A percentile compares a stretch with the other conserved stretches of the same genome.
Evolutionary conservation across 2,113 vertebrate genomes (phyloP).

Genomic region (Periophthalmus modestus): DNA sequence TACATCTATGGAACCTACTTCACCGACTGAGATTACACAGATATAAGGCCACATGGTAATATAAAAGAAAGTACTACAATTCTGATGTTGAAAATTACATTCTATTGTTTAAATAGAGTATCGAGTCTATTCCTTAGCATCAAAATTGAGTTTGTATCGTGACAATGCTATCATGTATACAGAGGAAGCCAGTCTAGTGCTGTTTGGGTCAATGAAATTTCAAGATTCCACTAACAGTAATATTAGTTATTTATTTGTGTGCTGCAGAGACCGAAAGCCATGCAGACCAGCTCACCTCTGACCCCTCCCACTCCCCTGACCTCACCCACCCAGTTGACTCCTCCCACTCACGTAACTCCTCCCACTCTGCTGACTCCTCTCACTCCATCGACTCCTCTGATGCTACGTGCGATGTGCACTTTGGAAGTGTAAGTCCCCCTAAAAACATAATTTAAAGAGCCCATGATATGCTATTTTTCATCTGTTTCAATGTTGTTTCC

Average conservation of each 20-base stretch:
- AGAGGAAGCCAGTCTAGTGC: slow-evolving; percentile 21
- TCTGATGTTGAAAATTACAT: too few relatives aligned
- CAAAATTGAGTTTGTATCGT: too few relatives aligned
- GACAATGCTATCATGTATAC: not conserved
- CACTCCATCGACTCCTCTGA: slow-evolving; percentile 24
- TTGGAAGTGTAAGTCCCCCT: slow-evolving; percentile 63
- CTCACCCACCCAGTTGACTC: not conserved
- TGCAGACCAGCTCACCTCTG: not conserved
- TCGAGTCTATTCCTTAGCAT: too few relatives aligned
- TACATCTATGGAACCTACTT: too few relatives aligned
- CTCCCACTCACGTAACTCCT: slow-evolving; percentile 8
- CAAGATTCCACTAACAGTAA: not conserved
- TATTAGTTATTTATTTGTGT: not conserved
- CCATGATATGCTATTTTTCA: too few relatives aligned
- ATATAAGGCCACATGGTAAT: too few relatives aligned
- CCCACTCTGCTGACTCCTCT: not conserved
- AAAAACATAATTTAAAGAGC: not conserved
- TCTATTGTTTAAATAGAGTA: too few relatives aligned
- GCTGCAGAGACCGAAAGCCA: not conserved
- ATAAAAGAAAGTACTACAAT: too few relatives aligned
- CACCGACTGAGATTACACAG: too few relatives aligned
- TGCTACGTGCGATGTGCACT: slow-evolving; percentile 54
- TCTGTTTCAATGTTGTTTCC: too few relatives aligned
- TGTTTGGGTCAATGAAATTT: slow-evolving; percentile 39
- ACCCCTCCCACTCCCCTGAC: slow-evolving; percentile 29